phyloP scores from a whole-genome alignment of 1,140 invertebrate genomes.

The Bombus confusus region DNA sequence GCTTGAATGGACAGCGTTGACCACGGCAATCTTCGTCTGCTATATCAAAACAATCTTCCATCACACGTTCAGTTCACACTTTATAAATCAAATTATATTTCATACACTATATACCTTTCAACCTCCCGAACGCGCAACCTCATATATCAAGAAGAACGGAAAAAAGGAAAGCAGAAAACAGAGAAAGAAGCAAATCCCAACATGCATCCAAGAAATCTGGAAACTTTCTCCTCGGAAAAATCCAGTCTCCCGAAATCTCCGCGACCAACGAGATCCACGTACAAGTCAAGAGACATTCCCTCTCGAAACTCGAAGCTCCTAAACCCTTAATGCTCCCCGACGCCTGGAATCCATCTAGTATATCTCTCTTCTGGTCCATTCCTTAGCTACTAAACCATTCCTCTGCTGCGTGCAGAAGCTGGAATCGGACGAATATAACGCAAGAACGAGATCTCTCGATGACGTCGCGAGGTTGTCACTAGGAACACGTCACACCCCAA shows the following conservation, averaged over 20 bases:
- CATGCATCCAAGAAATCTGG: neutral
- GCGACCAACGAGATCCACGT: neutral
- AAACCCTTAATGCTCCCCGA: constrained; percentile 20
- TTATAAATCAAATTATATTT: neutral
- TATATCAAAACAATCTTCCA: neutral
- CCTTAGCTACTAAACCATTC: neutral
- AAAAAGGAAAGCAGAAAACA: neutral
- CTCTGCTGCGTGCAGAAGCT: neutral
- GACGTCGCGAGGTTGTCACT: neutral
- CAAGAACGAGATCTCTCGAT: constrained; percentile 20
- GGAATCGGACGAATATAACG: constrained; percentile 24
- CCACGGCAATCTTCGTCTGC: neutral
- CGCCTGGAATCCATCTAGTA: constrained; percentile 11
- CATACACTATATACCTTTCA: neutral
- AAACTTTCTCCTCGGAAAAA: neutral
- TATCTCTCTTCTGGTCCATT: constrained; percentile 3
- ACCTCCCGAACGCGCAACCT: neutral
- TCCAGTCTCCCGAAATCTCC: neutral
- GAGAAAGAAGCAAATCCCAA: neutral
- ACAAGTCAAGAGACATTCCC: constrained; percentile 15
- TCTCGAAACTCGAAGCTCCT: constrained; percentile 11
- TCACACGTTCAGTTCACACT: neutral
- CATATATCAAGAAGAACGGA: neutral
- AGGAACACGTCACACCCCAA: neutral
- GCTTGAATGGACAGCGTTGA: neutral